A percentile compares a stretch with the other conserved stretches of the same genome.
Conservation (phyloP, 2,888 invertebrate species). For the Diarsia mendica region DNA sequence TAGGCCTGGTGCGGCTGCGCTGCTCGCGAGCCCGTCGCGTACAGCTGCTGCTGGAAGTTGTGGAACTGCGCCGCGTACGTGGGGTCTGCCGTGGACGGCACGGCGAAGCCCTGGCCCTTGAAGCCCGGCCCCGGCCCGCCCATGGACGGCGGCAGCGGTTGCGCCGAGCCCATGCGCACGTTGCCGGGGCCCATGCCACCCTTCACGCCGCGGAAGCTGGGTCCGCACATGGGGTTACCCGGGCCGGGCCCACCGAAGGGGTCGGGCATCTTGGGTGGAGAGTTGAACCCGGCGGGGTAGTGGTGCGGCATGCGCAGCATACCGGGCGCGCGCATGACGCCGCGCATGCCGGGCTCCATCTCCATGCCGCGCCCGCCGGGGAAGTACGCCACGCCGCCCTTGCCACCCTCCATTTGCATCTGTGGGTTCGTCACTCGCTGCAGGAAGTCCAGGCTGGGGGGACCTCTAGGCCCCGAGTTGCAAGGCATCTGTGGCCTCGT, state of each 20-base stretch:
- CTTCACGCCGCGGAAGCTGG: slow-evolving; percentile 84
- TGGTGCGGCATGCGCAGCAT: slow-evolving; percentile 88
- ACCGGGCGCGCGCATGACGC: slow-evolving; percentile 84
- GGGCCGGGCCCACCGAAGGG: slow-evolving; percentile 76
- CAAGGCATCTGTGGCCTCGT: slow-evolving; percentile 96
- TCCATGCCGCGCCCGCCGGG: slow-evolving; percentile 91
- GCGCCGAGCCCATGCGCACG: slow-evolving; percentile 89
- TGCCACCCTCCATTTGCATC: slow-evolving; percentile 92
- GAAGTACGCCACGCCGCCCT: slow-evolving; percentile 92
- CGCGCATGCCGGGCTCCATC: slow-evolving; percentile 85
- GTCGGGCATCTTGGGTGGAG: slow-evolving; percentile 86
- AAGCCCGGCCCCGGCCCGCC: slow-evolving; percentile 92
- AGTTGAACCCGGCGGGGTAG: slow-evolving; percentile 86
- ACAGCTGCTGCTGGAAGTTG: slow-evolving; percentile 98
- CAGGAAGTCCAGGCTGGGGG: slow-evolving; percentile 97
- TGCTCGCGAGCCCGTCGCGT: slow-evolving; percentile 93
- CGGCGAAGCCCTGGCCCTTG: slow-evolving; percentile 95
- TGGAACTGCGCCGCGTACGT: slow-evolving; percentile 98
- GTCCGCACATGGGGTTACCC: slow-evolving; percentile 81
- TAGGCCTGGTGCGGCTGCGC: slow-evolving; percentile 86
- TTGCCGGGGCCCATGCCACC: slow-evolving; percentile 80
- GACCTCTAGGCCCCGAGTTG: slow-evolving; percentile 93
- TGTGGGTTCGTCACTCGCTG: slow-evolving; percentile 96
- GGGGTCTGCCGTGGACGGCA: slow-evolving; percentile 96
- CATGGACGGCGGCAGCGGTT: slow-evolving; percentile 95